Evolutionary conservation across 2,888 invertebrate species (phyloP).

Genomic region (Linyphia triangularis): DNA sequence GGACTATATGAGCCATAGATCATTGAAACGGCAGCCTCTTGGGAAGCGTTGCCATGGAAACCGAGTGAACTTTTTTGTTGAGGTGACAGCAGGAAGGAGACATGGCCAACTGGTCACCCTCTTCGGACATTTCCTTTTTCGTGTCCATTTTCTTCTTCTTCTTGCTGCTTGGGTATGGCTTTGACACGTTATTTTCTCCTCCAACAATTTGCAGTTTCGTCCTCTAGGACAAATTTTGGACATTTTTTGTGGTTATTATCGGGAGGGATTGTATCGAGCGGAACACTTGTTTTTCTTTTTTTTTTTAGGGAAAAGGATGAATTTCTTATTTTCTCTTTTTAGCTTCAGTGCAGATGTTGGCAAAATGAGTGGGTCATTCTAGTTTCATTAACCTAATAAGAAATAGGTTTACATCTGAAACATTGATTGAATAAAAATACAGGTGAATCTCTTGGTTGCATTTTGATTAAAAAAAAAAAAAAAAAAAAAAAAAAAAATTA

Average conservation of each 20-base stretch:
- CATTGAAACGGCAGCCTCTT: conserved; percentile 71
- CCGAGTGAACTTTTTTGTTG: conserved; percentile 74
- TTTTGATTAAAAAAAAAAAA: too few relatives aligned
- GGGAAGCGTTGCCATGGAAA: conserved; percentile 69
- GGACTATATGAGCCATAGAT: conserved; percentile 75
- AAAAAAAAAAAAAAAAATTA: too few relatives aligned
- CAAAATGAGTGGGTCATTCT: too few relatives aligned
- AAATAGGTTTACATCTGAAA: too few relatives aligned
- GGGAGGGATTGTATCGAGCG: too few relatives aligned
- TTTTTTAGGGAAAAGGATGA: not conserved
- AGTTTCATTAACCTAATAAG: too few relatives aligned
- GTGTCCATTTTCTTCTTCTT: conserved; percentile 69
- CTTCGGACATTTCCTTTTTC: conserved; percentile 74
- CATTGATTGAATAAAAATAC: too few relatives aligned
- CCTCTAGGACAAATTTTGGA: conserved; percentile 26
- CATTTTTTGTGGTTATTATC: conserved; percentile 15
- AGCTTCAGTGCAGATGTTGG: too few relatives aligned
- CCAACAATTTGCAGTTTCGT: conserved; percentile 52
- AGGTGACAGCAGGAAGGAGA: conserved; percentile 75
- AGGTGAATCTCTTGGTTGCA: too few relatives aligned
- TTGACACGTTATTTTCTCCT: conserved; percentile 65
- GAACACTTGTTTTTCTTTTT: too few relatives aligned
- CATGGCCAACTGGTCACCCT: conserved; percentile 74
- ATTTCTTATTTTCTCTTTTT: not conserved
- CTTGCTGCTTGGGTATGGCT: conserved; percentile 49